These are phyloP conservation scores for Saturnia pavonia DNA, from an alignment of 2,888 invertebrate genomes.

Conservation along the genomic window DNA sequence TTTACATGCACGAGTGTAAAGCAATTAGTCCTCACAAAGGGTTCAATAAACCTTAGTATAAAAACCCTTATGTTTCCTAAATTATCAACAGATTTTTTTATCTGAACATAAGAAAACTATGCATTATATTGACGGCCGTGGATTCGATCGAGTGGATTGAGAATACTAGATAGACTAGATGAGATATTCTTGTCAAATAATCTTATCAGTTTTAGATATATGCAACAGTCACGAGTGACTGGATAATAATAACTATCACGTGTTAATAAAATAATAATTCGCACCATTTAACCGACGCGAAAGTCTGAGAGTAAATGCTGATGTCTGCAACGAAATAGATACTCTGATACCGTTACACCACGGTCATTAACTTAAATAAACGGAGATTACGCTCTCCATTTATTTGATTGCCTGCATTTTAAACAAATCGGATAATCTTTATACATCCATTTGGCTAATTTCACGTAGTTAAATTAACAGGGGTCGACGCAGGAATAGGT, in stretches of 20 bases:
- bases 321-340: slow-evolving; percentile 55
- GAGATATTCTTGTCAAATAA: not conserved
- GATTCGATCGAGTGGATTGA: slow-evolving; percentile 30
- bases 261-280: slow-evolving; percentile 50
- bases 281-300: slow-evolving; percentile 56
- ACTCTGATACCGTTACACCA: slow-evolving; percentile 48
- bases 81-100: slow-evolving; percentile 1
- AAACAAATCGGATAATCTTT: slow-evolving; percentile 33
- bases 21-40: slow-evolving; percentile 13
- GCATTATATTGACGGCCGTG: slow-evolving; percentile 19
- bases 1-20: slow-evolving; percentile 12
- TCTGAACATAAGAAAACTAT: slow-evolving; percentile 8
- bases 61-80: not conserved
- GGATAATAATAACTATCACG: slow-evolving; percentile 57
- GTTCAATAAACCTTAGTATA: not conserved
- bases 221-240: slow-evolving; percentile 52
- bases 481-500: not conserved
- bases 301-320: slow-evolving; percentile 62
- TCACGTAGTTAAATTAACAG: not conserved
- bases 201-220: slow-evolving; percentile 22
- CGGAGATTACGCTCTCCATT: slow-evolving; percentile 47
- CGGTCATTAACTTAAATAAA: slow-evolving; percentile 63
- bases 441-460: slow-evolving; percentile 28
- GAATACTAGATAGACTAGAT: too few relatives aligned
- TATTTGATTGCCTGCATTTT: slow-evolving; percentile 39